Conservation (phyloP, 1,140 invertebrate species). For the Panagrolaimus sp. region DNA sequence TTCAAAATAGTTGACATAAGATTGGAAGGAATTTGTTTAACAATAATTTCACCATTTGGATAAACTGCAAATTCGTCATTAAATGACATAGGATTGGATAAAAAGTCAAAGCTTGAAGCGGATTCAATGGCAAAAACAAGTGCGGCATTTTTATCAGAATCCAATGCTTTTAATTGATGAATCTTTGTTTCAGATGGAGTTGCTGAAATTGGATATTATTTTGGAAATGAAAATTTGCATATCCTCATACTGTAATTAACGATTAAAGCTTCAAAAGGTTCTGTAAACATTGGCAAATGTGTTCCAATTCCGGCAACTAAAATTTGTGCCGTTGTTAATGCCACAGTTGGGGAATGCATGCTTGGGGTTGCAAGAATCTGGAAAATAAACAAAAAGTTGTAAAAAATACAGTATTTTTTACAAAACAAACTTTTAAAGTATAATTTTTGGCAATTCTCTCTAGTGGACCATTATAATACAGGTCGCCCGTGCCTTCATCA, state of each 20-base stretch:
- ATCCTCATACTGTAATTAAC: not conserved
- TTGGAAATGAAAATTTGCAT: too few species aligned
- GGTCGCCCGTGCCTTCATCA: not conserved
- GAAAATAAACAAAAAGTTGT: not conserved
- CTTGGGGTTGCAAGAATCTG: constrained; percentile 4
- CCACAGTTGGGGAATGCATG: not conserved
- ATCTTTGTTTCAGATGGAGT: not conserved
- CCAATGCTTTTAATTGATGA: not conserved
- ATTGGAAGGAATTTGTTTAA: not conserved
- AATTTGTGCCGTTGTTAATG: not conserved
- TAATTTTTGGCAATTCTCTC: not conserved
- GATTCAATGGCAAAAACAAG: constrained; percentile 3
- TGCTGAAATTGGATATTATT: too few species aligned
- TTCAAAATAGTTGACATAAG: not conserved
- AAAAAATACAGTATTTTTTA: not conserved
- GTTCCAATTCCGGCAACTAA: not conserved
- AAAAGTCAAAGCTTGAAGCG: not conserved
- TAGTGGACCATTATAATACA: not conserved
- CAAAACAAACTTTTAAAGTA: constrained; percentile 10
- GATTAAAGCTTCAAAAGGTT: not conserved
- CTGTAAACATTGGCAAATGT: not conserved
- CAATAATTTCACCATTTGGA: constrained; percentile 5
- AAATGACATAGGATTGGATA: not conserved
- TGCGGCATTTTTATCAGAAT: constrained; percentile 6
- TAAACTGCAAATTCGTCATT: not conserved